Base-by-base conservation (phyloP, 2,113 vertebrate species). In the Hylia prasina region DNA sequence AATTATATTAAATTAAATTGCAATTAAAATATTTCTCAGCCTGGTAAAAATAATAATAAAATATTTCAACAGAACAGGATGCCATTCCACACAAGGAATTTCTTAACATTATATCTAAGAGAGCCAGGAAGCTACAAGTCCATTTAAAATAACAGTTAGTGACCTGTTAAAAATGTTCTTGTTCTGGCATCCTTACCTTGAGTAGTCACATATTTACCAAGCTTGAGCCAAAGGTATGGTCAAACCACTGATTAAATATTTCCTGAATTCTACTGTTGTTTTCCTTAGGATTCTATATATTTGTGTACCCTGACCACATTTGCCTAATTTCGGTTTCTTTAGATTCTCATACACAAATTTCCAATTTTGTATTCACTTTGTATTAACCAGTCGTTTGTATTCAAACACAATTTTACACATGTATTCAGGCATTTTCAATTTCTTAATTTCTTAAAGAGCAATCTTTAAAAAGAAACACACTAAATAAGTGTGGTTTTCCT, bases 171-270 rank as follows among this genome's bases (percentile, higher is more conserved):
- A 96, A 92, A 72, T 56, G 7, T 73, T 91, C 69, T 82, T 64
- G 12, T 83, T 87, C 31, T 87, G 93, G 72, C 65, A 87, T 84
- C 57, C 77, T 91, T 91, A 89, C 69, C 77, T 92, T 95, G 77
- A 91, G 65, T 64, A 89, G 96, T 96, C 76, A 92, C 88, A 94
- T 93, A 96, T 94, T 97, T 94, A 96, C 92, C 56, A 85, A 88
- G 30, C 45, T 35, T 57, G 53, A 82, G 73, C 57, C 86, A 78
- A 69, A 82, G 70, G 39, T 68, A 87, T 79, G 73, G 83, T 63
- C 87, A 87, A 94, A 91, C 20, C 61, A 77, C 77, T 65, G 84
- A 87, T 69, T 63, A 93, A 89, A 76, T 69, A 58, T 89, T 93
- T 77, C 84, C 93, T 76, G 70, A 85, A 87, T 76, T 87, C 70